Base-by-base conservation (phyloP, 92 coral and sea anemone genomes). In the Heteractis magnifica region DNA sequence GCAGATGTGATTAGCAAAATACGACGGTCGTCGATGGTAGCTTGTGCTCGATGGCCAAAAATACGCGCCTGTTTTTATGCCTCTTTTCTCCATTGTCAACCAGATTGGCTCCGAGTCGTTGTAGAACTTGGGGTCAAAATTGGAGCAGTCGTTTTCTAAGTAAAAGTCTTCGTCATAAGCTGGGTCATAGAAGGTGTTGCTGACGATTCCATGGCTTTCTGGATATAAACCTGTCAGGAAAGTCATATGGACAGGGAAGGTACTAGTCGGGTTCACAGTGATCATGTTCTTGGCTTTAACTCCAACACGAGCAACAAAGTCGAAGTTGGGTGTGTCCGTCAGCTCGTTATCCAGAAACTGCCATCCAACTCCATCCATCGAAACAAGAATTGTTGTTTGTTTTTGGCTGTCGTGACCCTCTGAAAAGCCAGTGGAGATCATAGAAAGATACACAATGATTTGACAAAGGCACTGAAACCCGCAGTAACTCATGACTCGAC, bases 351-450 rank as follows among this genome's bases (percentile, higher is more conserved):
- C 87, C 26, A 95, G 52, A 23, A 86, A 88, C 64, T 94, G 88
- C 98, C 98, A 95, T 52, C 97, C 88, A 72, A 95, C 79, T 48
- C 98, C 98, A 59, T 93, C 98, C 56, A 92, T 78, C 5, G 98
- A 94, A 9, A 95, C 88, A 1, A 95, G 44, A 34, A 34, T 34
- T 34, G 44, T 34, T 34, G 44, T 34, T 34, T 34, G 44, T 34
- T 34, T 34, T 34, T 34, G 44, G 44, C 44, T 34, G 44, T 34
- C 44, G 1, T 2, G 44, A 34, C 44, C 44, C 44, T 34, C 44
- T 34, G 44, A 34, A 34, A 34, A 34, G 44, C 3, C 44, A 34
- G 3, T 34, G 44, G 44, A 34, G 44, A 34, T 34, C 44, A 34
- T 2, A 34, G 44, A 34, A 34, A 34, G 44, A 34, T 34, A 34